Base-by-base conservation (phyloP, 2,888 invertebrate species). In the Zygothrica quintamaculata region DNA sequence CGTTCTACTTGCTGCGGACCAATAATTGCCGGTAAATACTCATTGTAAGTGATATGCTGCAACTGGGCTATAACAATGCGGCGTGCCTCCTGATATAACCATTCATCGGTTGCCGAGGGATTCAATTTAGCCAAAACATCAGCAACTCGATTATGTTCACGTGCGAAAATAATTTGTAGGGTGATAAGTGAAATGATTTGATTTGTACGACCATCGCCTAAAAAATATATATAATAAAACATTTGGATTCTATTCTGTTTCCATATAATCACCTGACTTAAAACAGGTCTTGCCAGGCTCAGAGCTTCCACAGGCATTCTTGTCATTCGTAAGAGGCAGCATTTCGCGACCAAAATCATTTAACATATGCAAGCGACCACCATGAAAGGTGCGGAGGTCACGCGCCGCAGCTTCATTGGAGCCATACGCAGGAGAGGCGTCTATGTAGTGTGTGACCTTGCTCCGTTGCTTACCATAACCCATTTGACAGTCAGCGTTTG, bases 141-240 rank as follows among this genome's bases (percentile, higher is more conserved):
- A 0, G 96, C 96, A 1, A 97, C 87, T 0, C 96, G 93, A 90
- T 97, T 97, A 89, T 97, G 97, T 84, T 97, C 96, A 25, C 97
- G 92, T 12, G 95, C 93, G 88, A 95, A 94, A 5, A 96, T 84
- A 0, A 94, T 94, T 73, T 97, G 96, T 0, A 96, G 84, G 0
- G 94, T 93, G 0, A 95, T 94, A 39, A 96, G 91, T 0, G 95
- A 94, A 6, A 96, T 93, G 77, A 95, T 94, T 89, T 96, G 96
- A 90, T 96, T 96, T 0, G 93, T 94, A 65, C 96, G 93, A 3
- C 92, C 92, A 87, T 96, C 96, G 8, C 96, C 96, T 95, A 65
- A 1, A 52, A 43, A 26, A 6, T 0, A 1, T 29, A 1, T 9
- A 29, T 9, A 29, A 29, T 29, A 29, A 3, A 29, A 8, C n/a